phyloP scores from a whole-genome alignment of 2,113 vertebrate species.

The Thryonomys swinderianus region DNA sequence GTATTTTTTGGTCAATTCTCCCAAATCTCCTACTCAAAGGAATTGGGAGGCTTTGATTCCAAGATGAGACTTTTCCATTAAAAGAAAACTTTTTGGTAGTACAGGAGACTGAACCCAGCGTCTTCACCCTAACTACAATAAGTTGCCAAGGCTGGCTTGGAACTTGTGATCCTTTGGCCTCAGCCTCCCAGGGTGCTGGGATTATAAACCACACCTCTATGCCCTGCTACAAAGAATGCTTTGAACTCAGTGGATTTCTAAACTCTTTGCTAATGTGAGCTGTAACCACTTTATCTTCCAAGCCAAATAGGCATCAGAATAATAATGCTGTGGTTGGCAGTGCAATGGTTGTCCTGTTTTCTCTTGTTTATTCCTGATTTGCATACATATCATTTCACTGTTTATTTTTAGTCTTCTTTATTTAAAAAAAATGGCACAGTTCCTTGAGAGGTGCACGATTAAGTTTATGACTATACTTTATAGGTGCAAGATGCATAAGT shows the following conservation, averaged over 20 bases:
- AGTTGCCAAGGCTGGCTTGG: background rate
- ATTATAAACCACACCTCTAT: background rate
- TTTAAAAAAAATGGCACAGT: background rate
- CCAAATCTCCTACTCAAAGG: background rate
- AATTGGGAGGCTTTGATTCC: background rate
- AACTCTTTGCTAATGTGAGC: background rate
- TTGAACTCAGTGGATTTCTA: background rate
- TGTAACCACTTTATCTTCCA: background rate
- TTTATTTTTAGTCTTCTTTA: conserved; percentile 47
- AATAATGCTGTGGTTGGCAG: background rate
- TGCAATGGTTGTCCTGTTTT: background rate
- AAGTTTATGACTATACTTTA: background rate
- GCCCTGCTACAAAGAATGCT: background rate
- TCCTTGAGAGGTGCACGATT: background rate
- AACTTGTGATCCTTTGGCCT: background rate
- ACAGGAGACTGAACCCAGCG: no score
- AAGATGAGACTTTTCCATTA: conserved; percentile 7
- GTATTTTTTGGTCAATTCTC: background rate
- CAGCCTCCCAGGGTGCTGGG: background rate
- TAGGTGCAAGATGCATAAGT: background rate
- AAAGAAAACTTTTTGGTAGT: background rate
- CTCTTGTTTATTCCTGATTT: background rate
- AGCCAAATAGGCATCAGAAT: background rate
- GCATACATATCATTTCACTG: background rate
- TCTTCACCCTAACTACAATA: background rate